Conservation (phyloP, 2,797 vertebrate genomes). For the Pipistrellus kuhlii region DNA sequence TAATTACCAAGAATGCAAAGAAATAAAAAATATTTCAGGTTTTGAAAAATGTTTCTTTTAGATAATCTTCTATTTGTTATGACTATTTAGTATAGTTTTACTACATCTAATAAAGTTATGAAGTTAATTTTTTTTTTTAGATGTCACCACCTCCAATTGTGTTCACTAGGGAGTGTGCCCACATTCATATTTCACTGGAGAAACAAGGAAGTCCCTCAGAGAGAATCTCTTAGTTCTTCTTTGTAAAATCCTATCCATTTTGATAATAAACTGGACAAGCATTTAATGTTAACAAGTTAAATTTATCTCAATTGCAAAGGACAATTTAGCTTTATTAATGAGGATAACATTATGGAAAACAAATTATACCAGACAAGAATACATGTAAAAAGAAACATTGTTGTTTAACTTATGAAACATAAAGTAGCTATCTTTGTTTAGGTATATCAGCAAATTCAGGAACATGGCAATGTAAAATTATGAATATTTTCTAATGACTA, state of each 20-base stretch:
- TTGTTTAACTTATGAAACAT: neutral
- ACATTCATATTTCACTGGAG: neutral
- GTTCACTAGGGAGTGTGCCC: neutral
- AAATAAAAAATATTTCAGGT: neutral
- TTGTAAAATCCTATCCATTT: neutral
- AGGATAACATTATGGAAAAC: neutral
- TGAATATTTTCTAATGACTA: neutral
- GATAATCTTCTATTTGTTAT: neutral
- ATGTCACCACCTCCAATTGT: neutral
- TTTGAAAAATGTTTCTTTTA: neutral
- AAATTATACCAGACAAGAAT: neutral
- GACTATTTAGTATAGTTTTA: neutral
- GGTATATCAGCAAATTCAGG: neutral
- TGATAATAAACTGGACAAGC: neutral
- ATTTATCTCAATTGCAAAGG: neutral
- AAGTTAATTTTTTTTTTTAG: neutral
- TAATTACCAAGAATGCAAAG: constrained; percentile 20
- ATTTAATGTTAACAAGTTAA: constrained; percentile 44
- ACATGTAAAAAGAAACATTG: neutral
- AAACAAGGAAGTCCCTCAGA: neutral
- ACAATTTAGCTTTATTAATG: neutral
- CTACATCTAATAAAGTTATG: neutral
- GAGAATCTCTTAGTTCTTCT: neutral
- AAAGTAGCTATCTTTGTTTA: neutral
- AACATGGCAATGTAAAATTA: neutral